These are phyloP conservation scores for Anadara kagoshimensis DNA, from an alignment of 1,140 invertebrate genomes.

Conservation along the genomic window DNA sequence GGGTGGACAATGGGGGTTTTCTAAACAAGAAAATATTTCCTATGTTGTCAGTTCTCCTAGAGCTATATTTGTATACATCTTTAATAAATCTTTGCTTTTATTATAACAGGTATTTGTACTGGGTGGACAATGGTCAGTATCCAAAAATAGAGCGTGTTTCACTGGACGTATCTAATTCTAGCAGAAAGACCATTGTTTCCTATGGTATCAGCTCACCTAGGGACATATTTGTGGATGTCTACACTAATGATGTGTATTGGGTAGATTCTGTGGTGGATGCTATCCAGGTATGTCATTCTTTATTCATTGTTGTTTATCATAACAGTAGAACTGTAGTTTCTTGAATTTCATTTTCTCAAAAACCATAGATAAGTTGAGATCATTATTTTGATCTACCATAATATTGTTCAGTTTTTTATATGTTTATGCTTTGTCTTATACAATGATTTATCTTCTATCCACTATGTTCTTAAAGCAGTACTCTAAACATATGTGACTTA, in stretches of 20 bases:
- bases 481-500: too few relatives aligned
- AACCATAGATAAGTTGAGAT: too few relatives aligned
- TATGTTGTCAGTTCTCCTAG: too few relatives aligned
- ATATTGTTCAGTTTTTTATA: too few relatives aligned
- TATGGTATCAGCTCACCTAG: slow-evolving; percentile 92
- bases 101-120: slow-evolving; percentile 84
- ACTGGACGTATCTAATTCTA: slow-evolving; percentile 92
- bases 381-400: too few relatives aligned
- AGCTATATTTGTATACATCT: too few relatives aligned
- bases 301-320: background rate
- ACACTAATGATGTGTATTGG: slow-evolving; percentile 97
- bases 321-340: background rate
- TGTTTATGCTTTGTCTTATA: too few relatives aligned
- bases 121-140: slow-evolving; percentile 98
- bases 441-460: too few relatives aligned
- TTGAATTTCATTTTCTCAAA: too few relatives aligned
- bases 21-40: too few relatives aligned
- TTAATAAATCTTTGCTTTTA: background rate
- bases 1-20: too few relatives aligned
- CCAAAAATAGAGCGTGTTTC: slow-evolving; percentile 93
- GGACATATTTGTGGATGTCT: slow-evolving; percentile 94
- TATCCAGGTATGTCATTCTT: slow-evolving; percentile 82
- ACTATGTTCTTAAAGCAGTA: too few relatives aligned
- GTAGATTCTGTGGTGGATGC: slow-evolving; percentile 94
- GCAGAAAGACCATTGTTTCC: slow-evolving; percentile 83